These are phyloP conservation scores for Babyrousa celebensis DNA, from an alignment of 2,797 vertebrate genomes.

Conservation along the genomic window DNA sequence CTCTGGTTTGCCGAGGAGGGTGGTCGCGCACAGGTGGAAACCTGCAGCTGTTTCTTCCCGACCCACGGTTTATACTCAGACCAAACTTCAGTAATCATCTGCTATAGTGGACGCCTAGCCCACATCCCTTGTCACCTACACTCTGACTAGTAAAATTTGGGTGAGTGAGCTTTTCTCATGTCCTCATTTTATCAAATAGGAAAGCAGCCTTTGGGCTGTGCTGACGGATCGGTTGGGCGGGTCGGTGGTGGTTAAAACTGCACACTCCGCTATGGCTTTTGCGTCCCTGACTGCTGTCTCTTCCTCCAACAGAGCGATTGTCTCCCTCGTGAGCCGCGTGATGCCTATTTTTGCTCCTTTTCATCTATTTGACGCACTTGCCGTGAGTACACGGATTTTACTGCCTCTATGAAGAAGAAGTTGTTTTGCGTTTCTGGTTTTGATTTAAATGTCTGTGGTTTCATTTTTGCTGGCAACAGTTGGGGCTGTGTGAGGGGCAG, in stretches of 20 bases:
- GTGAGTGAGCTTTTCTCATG: not conserved
- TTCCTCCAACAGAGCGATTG: slow-evolving; percentile 86
- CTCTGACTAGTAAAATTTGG: not conserved
- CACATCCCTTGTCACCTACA: not conserved
- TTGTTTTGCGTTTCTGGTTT: not conserved
- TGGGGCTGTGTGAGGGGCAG: not conserved
- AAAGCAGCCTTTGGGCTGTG: not conserved
- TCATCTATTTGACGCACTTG: slow-evolving; percentile 90
- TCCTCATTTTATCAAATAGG: not conserved
- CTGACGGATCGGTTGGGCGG: not conserved
- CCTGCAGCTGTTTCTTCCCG: not conserved
- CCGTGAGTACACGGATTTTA: slow-evolving; percentile 86
- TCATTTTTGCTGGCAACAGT: not conserved
- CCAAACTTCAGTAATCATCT: not conserved
- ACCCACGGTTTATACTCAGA: not conserved
- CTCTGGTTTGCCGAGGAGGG: not conserved
- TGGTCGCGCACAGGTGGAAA: no score
- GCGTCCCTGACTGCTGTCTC: not conserved
- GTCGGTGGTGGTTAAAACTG: no score
- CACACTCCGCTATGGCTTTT: not conserved
- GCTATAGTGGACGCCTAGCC: not conserved
- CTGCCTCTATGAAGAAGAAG: no score
- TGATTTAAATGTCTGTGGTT: not conserved
- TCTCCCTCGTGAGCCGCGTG: slow-evolving; percentile 89
- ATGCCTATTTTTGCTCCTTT: slow-evolving; percentile 89